These are phyloP conservation scores for Notiomystis cincta DNA, from an alignment of 2,113 vertebrate species.

Conservation along the genomic window DNA sequence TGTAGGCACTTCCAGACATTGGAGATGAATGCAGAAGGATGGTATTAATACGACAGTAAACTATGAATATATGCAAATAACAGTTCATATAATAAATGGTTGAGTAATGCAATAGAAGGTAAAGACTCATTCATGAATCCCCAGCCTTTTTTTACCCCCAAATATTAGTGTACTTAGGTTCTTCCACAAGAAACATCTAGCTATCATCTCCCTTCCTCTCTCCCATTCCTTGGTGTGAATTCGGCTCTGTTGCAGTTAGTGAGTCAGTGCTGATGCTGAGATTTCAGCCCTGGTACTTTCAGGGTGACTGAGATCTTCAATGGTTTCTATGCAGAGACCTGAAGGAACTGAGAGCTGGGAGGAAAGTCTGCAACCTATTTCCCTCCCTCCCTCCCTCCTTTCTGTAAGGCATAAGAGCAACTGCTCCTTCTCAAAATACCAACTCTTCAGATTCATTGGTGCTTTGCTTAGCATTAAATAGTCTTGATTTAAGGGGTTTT, in stretches of 20 bases:
- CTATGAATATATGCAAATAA: not conserved
- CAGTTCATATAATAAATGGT: not conserved
- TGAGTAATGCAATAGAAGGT: not conserved
- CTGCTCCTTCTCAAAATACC: not conserved
- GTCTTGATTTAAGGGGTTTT: slow-evolving; percentile 23
- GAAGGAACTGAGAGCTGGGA: not conserved
- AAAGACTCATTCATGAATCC: not conserved
- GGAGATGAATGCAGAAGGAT: not conserved
- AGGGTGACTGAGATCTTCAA: not conserved
- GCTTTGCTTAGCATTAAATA: slow-evolving; percentile 20
- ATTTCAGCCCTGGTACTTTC: not conserved
- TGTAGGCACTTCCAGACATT: not conserved
- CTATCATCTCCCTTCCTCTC: not conserved
- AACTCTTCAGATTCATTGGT: slow-evolving; percentile 14
- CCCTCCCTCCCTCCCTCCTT: not conserved
- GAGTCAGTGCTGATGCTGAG: not conserved
- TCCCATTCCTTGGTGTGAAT: not conserved
- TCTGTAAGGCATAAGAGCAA: not conserved
- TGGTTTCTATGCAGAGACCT: not conserved
- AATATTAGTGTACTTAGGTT: not conserved
- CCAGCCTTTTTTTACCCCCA: not conserved
- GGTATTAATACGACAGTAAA: not conserved
- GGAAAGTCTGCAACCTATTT: not conserved
- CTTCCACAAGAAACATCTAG: not conserved
- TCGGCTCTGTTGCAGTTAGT: not conserved